These are phyloP conservation scores for Drosophila gaucha DNA, from an alignment of 2,888 invertebrate species.

Conservation along the genomic window DNA sequence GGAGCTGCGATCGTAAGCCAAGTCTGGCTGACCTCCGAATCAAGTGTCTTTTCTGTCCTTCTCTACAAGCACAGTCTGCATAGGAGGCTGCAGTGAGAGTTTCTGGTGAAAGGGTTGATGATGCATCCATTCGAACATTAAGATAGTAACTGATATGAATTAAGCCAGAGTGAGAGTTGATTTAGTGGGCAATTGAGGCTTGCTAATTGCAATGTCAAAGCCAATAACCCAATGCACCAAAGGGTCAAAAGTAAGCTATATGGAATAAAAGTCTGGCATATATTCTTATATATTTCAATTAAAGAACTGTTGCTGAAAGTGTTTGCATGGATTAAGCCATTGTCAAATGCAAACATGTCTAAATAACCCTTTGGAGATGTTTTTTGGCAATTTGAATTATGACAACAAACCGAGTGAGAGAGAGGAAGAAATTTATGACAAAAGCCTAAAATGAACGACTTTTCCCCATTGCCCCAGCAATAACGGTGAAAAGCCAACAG, in stretches of 20 bases:
- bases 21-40: too few species aligned
- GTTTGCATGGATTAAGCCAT: conserved; percentile 10
- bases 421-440: conserved; percentile 40
- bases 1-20: too few species aligned
- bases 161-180: too few species aligned
- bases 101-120: neutral
- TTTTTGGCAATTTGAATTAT: conserved; percentile 50
- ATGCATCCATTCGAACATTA: conserved; percentile 8
- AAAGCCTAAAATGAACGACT: conserved; percentile 56
- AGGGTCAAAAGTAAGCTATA: neutral
- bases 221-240: conserved; percentile 2
- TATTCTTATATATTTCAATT: conserved; percentile 2
- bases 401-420: conserved; percentile 39
- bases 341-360: conserved; percentile 29
- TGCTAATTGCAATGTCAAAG: conserved; percentile 15
- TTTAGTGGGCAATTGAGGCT: neutral
- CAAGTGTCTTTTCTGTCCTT: too few species aligned
- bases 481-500: conserved; percentile 32
- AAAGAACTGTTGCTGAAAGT: conserved; percentile 5
- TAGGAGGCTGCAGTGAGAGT: neutral
- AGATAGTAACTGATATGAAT: neutral
- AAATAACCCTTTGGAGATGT: conserved; percentile 30
- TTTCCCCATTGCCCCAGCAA: conserved; percentile 56
- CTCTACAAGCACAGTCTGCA: too few species aligned
- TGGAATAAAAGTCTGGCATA: neutral